phyloP scores from a whole-genome alignment of 2,113 vertebrate genomes.

The Gobius niger region DNA sequence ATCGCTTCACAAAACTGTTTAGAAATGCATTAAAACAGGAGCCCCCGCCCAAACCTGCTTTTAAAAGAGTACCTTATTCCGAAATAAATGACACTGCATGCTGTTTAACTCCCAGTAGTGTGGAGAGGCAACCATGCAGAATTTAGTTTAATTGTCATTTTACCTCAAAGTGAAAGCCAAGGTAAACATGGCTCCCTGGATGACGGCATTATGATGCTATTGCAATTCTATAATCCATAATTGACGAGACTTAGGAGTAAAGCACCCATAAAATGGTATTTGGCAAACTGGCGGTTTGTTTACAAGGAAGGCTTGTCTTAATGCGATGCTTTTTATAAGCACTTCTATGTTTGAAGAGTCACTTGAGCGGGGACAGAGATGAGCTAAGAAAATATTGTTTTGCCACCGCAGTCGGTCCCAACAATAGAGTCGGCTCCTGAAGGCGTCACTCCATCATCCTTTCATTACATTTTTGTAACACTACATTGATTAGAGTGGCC shows the following conservation, averaged over 20 bases:
- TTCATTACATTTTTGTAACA: conserved; percentile 68
- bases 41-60: conserved; percentile 4
- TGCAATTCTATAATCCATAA: conserved; percentile 32
- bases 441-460: conserved; percentile 68
- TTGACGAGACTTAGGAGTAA: conserved; percentile 22
- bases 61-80: conserved; percentile 6
- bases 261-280: conserved; percentile 24
- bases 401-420: conserved; percentile 56
- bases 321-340: conserved; percentile 30
- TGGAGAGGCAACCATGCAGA: conserved; percentile 15
- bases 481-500: conserved; percentile 65
- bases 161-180: conserved; percentile 21
- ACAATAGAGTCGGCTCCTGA: conserved; percentile 60
- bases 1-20: conserved; percentile 31
- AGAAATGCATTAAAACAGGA: conserved; percentile 37
- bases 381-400: conserved; percentile 58
- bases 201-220: conserved; percentile 35
- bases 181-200: conserved; percentile 36
- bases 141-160: conserved; percentile 35
- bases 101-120: conserved; percentile 20
- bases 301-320: conserved; percentile 28
- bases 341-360: conserved; percentile 27
- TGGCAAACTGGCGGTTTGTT: conserved; percentile 35
- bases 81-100: conserved; percentile 13
- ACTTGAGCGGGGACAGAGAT: conserved; percentile 26